phyloP scores from a whole-genome alignment of 2,113 vertebrate genomes.

The Etheostoma spectabile region DNA sequence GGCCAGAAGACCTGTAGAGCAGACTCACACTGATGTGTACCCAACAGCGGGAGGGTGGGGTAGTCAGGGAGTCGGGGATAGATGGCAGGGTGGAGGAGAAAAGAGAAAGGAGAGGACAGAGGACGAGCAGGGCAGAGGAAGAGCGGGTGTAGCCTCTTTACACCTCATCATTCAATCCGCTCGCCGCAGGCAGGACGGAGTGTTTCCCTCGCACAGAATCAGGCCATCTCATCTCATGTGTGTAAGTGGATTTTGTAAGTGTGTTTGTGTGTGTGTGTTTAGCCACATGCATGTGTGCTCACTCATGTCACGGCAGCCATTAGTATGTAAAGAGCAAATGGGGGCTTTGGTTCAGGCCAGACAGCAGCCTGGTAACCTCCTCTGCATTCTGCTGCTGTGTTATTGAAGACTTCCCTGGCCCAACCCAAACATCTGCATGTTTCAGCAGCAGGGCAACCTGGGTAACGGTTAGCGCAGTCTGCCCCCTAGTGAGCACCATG shows the following conservation, averaged over 20 bases:
- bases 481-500: conserved; percentile 72
- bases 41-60: conserved; percentile 22
- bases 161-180: conserved; percentile 64
- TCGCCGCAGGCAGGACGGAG: conserved; percentile 9
- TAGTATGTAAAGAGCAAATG: conserved; percentile 44
- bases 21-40: conserved; percentile 61
- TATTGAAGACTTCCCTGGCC: conserved; percentile 37
- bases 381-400: conserved; percentile 54
- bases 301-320: conserved; percentile 1
- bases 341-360: conserved; percentile 14
- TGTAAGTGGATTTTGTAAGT: neutral
- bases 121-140: conserved; percentile 33
- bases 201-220: conserved; percentile 35
- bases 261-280: conserved; percentile 1
- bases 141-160: conserved; percentile 42
- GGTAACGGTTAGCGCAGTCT: conserved; percentile 56
- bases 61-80: neutral
- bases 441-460: conserved; percentile 23
- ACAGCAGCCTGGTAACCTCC: conserved; percentile 35
- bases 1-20: conserved; percentile 44
- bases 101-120: conserved; percentile 27
- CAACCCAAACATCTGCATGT: conserved; percentile 62
- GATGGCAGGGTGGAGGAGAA: conserved; percentile 19
- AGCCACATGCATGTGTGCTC: neutral
- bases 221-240: conserved; percentile 41